Evolutionary conservation across 2,797 vertebrate genomes (phyloP), one percentile per base, ranked within the genome.

Genomic region (Merluccius polli): DNA sequence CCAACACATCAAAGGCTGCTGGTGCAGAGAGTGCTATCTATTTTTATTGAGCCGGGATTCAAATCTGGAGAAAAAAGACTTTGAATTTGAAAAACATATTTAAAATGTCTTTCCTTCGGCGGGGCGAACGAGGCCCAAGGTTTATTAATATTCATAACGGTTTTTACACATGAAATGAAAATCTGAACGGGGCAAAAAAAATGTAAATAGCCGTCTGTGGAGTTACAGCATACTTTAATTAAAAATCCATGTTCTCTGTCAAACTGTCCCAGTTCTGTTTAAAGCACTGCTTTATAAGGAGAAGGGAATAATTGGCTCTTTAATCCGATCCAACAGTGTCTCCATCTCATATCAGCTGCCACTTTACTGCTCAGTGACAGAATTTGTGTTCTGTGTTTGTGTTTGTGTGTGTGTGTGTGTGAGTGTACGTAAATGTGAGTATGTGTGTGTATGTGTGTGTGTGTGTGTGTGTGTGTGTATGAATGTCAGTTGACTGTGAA

Each of bases 251-350:
- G 74, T 82, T 77, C 73, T 15, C 29, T 71, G 68, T 73, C 70
- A 74, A 35, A 12, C 24, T 72, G 75, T 21, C 70, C 74, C 69
- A 32, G 52, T 35, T 63, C 52, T 70, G 32, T 78, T 65, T 29
- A 73, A 73, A 77, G 73, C 11, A 18, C 68, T 13, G 21, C 73
- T 69, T 31, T 68, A 71, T 29, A 5, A 72, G 82, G 73, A 75
- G 12, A 76, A 76, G 11, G 1, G 78, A 81, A 81, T 65, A 78
- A 80, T 65, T 69, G 29, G n/a, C 75, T 77, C 75, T 77, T 76
- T 35, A 73, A 73, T 33, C 30, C n/a, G 68, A 73, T 35, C 80
- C 59, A 72, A 36, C 16, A n/a, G 59, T n/a, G 4, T 18, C 30
- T n/a, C n/a, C n/a, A 10, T 27, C 70, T 70, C 72, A 11, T 75